Evolutionary conservation across 2,888 invertebrate species (phyloP).

Genomic region (Eucera pruinosa): DNA sequence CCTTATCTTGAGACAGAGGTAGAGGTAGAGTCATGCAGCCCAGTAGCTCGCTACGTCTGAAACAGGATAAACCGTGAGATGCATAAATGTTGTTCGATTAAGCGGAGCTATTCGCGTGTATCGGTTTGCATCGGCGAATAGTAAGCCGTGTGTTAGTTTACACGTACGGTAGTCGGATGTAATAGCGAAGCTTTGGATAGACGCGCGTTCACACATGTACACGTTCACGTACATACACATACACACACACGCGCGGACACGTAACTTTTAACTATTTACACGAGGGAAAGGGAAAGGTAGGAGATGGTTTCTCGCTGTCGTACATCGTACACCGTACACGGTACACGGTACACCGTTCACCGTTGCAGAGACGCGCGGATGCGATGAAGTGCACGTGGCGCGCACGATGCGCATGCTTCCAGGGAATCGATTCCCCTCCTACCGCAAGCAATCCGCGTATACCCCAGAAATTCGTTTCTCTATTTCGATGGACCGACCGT

Average conservation of each 20-base stretch:
- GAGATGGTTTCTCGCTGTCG: background rate
- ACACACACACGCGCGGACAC: background rate
- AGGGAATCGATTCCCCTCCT: slow-evolving; percentile 82
- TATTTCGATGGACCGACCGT: slow-evolving; percentile 52
- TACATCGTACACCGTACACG: too few relatives aligned
- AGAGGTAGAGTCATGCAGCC: slow-evolving; percentile 97
- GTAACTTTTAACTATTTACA: slow-evolving; percentile 30
- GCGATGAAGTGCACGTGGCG: slow-evolving; percentile 78
- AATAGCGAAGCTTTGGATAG: background rate
- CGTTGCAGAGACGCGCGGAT: slow-evolving; percentile 57
- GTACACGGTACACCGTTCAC: slow-evolving; percentile 50
- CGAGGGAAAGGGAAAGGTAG: background rate
- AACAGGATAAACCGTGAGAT: slow-evolving; percentile 85
- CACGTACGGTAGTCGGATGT: slow-evolving; percentile 1
- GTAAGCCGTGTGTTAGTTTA: background rate
- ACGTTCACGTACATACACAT: too few relatives aligned
- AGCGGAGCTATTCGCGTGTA: background rate
- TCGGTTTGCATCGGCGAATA: background rate
- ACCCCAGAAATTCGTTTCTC: slow-evolving; percentile 65
- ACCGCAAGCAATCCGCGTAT: slow-evolving; percentile 61
- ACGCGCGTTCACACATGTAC: too few relatives aligned
- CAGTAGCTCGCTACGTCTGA: slow-evolving; percentile 96
- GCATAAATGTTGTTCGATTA: slow-evolving; percentile 48
- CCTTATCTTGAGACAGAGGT: slow-evolving; percentile 91
- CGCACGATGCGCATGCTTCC: slow-evolving; percentile 79